phyloP scores from a whole-genome alignment of 2,797 vertebrate genomes.

The Morus bassanus region DNA sequence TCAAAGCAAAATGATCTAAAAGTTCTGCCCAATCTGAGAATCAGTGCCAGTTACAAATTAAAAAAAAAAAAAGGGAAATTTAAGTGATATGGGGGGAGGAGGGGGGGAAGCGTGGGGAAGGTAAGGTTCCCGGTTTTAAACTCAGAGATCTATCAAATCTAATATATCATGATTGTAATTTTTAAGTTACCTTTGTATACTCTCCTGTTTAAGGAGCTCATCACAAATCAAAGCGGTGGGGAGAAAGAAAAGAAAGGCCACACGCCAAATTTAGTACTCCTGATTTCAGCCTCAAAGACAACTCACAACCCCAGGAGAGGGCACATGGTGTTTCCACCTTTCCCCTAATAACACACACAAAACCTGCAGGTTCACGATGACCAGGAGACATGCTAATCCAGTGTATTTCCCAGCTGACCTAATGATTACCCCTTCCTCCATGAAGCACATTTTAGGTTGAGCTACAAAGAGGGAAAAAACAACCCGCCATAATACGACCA shows the following conservation, averaged over 20 bases:
- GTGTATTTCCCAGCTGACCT: not conserved
- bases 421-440: not conserved
- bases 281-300: not conserved
- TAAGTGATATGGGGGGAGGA: not conserved
- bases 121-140: not conserved
- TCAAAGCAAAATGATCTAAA: constrained; percentile 32
- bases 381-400: not conserved
- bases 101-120: not conserved
- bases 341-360: not conserved
- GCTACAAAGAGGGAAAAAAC: not conserved
- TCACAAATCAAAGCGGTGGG: not conserved
- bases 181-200: not conserved
- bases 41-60: not conserved
- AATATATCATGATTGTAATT: accelerated
- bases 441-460: not conserved
- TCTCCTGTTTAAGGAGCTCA: not conserved
- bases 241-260: not conserved
- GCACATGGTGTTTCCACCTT: not conserved
- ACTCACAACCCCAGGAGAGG: not conserved
- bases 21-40: not conserved
- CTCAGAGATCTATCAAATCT: not conserved
- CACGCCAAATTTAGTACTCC: not conserved
- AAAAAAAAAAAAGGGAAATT: not conserved
- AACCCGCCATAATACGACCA: not conserved
- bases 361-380: not conserved